Conservation (phyloP, 2,113 vertebrate species). For the Irena cyanogastra region DNA sequence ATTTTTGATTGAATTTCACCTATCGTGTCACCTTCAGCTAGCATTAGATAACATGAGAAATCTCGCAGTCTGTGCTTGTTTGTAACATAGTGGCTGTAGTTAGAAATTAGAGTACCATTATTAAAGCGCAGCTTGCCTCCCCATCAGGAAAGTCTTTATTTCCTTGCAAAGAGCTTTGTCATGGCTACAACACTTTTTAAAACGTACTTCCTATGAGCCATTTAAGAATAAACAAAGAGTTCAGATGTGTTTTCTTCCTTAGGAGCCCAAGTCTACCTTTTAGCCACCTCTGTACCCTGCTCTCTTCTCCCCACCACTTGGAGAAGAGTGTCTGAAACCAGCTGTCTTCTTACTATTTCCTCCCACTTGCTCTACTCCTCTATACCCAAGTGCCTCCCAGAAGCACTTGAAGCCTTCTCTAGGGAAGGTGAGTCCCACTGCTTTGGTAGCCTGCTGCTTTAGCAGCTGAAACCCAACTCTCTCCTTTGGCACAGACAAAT, state of each 20-base stretch:
- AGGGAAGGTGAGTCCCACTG: not conserved
- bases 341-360: not conserved
- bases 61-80: not conserved
- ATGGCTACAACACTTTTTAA: not conserved
- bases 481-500: not conserved
- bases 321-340: not conserved
- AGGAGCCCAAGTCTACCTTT: not conserved
- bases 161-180: not conserved
- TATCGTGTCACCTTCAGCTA: not conserved
- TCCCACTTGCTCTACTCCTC: not conserved
- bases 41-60: not conserved
- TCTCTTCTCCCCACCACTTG: not conserved
- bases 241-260: not conserved
- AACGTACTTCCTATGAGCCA: not conserved
- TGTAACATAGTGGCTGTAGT: not conserved
- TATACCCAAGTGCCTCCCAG: not conserved
- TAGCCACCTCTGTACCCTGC: not conserved
- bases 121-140: not conserved
- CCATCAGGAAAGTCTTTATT: not conserved
- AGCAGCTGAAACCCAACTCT: not conserved
- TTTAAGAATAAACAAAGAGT: not conserved
- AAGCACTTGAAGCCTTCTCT: not conserved
- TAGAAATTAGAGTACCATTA: not conserved
- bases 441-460: not conserved
- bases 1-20: not conserved